phyloP scores from a whole-genome alignment of 2,888 invertebrate genomes.

The Agonopterix arenella region DNA sequence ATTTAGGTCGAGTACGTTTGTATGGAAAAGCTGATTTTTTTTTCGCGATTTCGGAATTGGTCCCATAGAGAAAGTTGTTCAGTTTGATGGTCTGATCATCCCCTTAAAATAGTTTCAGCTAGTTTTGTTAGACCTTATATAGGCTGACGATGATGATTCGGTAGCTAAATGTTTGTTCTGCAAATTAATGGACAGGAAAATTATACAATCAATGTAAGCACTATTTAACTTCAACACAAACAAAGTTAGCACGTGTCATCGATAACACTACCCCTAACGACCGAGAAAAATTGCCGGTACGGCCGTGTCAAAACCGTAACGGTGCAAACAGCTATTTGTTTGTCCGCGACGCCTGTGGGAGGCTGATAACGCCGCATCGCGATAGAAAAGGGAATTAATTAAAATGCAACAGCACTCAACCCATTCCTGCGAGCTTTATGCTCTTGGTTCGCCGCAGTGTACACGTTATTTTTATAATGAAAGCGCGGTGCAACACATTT shows the following conservation, averaged over 20 bases:
- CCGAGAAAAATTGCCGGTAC: conserved; percentile 42
- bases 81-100: no score
- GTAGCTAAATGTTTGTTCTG: no score
- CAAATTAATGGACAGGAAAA: no score
- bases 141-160: no score
- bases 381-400: conserved; percentile 76
- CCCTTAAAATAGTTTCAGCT: no score
- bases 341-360: conserved; percentile 61
- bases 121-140: no score
- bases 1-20: no score
- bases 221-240: no score
- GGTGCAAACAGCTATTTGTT: conserved; percentile 58
- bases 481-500: conserved; percentile 28
- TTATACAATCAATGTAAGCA: no score
- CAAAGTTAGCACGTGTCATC: neutral
- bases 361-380: conserved; percentile 66
- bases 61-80: no score
- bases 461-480: conserved; percentile 42
- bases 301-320: conserved; percentile 58
- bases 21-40: no score
- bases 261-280: conserved; percentile 10
- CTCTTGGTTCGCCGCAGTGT: conserved; percentile 29
- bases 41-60: no score
- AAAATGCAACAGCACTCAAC: conserved; percentile 73
- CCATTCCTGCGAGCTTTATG: conserved; percentile 60